Evolutionary conservation across 2,797 vertebrate species (phyloP).

Genomic region (Apogon hyalosoma): DNA sequence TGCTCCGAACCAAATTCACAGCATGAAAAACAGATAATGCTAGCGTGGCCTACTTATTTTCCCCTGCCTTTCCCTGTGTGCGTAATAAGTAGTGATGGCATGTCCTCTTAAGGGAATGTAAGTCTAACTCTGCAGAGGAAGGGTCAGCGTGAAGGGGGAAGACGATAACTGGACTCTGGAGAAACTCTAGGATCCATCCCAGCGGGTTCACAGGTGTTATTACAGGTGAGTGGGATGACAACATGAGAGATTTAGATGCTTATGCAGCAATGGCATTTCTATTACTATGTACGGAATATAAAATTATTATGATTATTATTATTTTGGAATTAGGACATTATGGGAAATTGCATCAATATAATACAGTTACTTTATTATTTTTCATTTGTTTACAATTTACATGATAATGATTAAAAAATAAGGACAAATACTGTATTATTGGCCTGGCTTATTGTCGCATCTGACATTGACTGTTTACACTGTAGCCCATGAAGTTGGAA

Average conservation of each 20-base stretch:
- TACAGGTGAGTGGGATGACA: neutral
- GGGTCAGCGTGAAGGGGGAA: constrained; percentile 44
- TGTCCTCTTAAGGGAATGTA: constrained; percentile 77
- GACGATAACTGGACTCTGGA: constrained; percentile 19
- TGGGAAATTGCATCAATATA: too few species aligned
- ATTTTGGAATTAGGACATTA: too few species aligned
- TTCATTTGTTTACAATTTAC: too few species aligned
- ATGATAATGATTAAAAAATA: too few species aligned
- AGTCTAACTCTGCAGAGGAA: constrained; percentile 52
- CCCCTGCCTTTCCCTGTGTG: constrained; percentile 61
- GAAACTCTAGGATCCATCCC: constrained; percentile 2
- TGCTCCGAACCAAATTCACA: constrained; percentile 60
- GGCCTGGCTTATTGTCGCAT: too few species aligned
- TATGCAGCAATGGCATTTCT: too few species aligned
- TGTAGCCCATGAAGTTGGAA: too few species aligned
- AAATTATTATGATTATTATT: too few species aligned
- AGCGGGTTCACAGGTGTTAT: constrained; percentile 17
- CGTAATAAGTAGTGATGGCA: constrained; percentile 80
- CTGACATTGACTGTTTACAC: too few species aligned
- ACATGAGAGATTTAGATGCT: neutral
- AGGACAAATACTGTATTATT: too few species aligned
- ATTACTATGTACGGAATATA: too few species aligned
- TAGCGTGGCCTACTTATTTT: constrained; percentile 72
- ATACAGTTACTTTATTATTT: too few species aligned
- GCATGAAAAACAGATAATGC: constrained; percentile 74